Base-by-base conservation (phyloP, 2,888 invertebrate genomes). In the Drosophila koepferae region DNA sequence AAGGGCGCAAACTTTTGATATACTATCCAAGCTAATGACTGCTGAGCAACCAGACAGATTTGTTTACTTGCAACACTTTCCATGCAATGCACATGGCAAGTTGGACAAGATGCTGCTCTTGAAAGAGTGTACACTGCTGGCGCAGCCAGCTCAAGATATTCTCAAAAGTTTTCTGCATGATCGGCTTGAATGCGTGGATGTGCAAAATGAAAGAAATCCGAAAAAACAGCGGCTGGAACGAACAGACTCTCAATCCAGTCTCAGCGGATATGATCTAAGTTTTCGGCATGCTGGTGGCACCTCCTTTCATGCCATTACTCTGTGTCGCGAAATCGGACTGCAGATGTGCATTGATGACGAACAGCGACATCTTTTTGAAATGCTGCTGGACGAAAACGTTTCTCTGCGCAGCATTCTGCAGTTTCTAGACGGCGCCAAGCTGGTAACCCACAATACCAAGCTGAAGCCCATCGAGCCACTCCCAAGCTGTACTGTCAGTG, bases 61-160 rank as follows among this genome's bases (percentile, higher is more conserved):
- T 77, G 91, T 95, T 56, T 93, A 94, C 72, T 91, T 96, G 12
- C 92, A 95, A 40, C 92, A 93, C 68, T 92, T 86, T 96, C 80
- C 96, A 96, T 51, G 92, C 95, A 96, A 95, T 64, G 80, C 91
- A 7, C 96, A 96, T 93, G 97, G 97, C n/a, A 97, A 97, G 94
- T 92, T 96, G 65, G 87, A 91, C 75, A 75, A 72, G 9, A 51
- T 70, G 4, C 38, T 63, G 5, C 43, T 85, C 18, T 77, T 85
- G 1, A 84, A 80, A 34, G 80, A 84, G 41, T 86, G 87, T 34
- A 70, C 68, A 0, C 66, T 69, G 1, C 34, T 84, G 6, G 85
- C 75, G 0, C 82, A 87, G 28, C 77, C 85, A 0, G 85, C 77
- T 3, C 85, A 86, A 48, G 80, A 89, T 63, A 93, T 96, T 55